A percentile compares a stretch with the other conserved stretches of the same genome.
Conservation (phyloP, 2,113 vertebrate species). For the Amblyornis subalaris region DNA sequence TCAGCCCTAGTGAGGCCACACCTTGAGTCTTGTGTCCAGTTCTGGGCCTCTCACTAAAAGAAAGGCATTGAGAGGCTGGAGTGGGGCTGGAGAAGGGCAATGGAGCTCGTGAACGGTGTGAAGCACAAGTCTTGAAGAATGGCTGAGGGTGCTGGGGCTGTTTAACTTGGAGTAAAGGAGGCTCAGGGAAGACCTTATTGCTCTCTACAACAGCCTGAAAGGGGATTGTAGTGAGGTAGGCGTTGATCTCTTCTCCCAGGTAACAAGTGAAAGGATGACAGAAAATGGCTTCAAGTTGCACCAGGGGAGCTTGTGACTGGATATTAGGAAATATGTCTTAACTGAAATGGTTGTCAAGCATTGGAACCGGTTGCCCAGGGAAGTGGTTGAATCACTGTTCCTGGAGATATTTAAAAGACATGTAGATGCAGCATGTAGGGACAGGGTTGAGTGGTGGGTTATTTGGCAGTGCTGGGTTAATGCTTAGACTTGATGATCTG, state of each 20-base stretch:
- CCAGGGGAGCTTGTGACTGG: neutral
- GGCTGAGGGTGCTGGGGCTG: neutral
- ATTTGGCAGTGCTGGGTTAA: neutral
- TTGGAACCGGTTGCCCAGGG: neutral
- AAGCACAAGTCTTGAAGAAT: neutral
- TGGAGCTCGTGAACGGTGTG: neutral
- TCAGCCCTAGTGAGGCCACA: rapidly evolving
- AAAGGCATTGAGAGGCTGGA: neutral
- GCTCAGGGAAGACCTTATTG: neutral
- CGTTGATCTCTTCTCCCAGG: neutral
- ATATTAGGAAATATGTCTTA: neutral
- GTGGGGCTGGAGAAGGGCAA: neutral
- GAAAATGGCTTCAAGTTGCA: neutral
- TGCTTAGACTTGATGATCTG: rapidly evolving
- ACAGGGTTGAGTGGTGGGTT: neutral
- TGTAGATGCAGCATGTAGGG: neutral
- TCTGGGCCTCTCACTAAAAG: neutral
- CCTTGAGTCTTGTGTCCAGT: neutral
- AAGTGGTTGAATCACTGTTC: neutral
- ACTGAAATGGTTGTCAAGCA: neutral
- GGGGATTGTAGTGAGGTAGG: too few species aligned
- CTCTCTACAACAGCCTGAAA: neutral
- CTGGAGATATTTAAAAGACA: neutral
- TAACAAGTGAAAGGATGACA: neutral
- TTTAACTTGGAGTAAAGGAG: neutral